Evolutionary conservation across 2,888 invertebrate species (phyloP).

Genomic region (Lithophane semibrunnea): DNA sequence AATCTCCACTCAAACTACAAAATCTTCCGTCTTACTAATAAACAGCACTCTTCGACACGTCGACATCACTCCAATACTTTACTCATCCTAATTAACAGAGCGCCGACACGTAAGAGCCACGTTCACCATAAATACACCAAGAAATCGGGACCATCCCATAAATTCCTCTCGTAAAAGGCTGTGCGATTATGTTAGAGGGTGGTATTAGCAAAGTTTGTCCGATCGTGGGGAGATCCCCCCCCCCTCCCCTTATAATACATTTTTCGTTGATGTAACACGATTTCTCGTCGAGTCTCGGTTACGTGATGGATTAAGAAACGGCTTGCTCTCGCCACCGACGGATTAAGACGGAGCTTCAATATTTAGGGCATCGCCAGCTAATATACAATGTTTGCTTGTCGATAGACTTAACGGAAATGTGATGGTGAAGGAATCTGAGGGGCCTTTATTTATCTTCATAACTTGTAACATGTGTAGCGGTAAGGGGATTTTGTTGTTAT

Average conservation of each 20-base stretch:
- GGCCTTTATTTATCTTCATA: conserved; percentile 62
- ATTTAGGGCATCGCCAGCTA: conserved; percentile 87
- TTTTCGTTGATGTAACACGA: conserved; percentile 91
- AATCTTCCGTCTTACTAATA: conserved; percentile 40
- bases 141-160: conserved; percentile 90
- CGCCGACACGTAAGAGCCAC: conserved; percentile 86
- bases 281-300: conserved; percentile 90
- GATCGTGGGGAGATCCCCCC: conserved; percentile 82
- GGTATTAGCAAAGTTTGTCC: conserved; percentile 91
- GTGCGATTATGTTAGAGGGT: conserved; percentile 90
- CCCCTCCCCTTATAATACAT: conserved; percentile 88
- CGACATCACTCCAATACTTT: conserved; percentile 75
- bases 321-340: conserved; percentile 86
- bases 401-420: conserved; percentile 85
- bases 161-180: conserved; percentile 91
- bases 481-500: conserved; percentile 59
- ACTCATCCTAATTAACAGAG: conserved; percentile 86
- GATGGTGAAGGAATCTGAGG: conserved; percentile 70
- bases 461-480: conserved; percentile 60
- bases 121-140: conserved; percentile 89
- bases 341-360: conserved; percentile 87
- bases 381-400: conserved; percentile 88
- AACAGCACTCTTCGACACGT: conserved; percentile 53
- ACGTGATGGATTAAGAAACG: conserved; percentile 91
- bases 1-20: conserved; percentile 39